Evolutionary conservation across 92 coral and sea anemone genomes (phyloP).

Genomic region (Zoanthus sansibaricus): DNA sequence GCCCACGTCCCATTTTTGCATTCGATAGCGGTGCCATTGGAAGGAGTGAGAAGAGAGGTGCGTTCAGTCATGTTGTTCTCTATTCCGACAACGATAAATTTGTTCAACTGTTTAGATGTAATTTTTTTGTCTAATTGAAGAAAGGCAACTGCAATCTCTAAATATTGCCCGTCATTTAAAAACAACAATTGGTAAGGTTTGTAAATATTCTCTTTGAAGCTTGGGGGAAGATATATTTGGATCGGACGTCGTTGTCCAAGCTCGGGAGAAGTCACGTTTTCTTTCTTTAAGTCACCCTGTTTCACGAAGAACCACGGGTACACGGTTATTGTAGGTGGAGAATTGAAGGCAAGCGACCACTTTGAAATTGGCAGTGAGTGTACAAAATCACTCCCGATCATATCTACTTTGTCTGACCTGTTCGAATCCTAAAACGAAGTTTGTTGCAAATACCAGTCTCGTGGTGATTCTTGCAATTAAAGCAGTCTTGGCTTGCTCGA

Average conservation of each 20-base stretch:
- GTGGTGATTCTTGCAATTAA: not conserved
- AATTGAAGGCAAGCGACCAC: conserved; percentile 13
- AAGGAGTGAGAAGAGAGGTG: conserved; percentile 20
- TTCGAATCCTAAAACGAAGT: conserved; percentile 23
- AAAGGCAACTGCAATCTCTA: not conserved
- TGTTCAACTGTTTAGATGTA: conserved; percentile 18
- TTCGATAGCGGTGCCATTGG: conserved; percentile 30
- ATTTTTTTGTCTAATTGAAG: conserved; percentile 20
- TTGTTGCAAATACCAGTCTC: conserved; percentile 26
- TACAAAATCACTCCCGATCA: conserved; percentile 58
- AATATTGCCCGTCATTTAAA: conserved; percentile 49
- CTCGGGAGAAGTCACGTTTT: conserved; percentile 52
- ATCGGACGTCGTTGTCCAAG: conserved; percentile 25
- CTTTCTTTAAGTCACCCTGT: conserved; percentile 22
- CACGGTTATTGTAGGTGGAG: conserved; percentile 16
- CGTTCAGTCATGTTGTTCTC: conserved; percentile 31
- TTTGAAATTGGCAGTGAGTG: conserved; percentile 51
- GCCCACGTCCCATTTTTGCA: conserved; percentile 41
- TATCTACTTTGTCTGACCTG: conserved; percentile 38
- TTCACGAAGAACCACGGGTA: conserved; percentile 67
- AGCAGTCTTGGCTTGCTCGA: conserved; percentile 8
- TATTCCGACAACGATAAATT: conserved; percentile 51
- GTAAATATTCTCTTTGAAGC: conserved; percentile 56
- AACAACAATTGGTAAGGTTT: conserved; percentile 58
- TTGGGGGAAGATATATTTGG: conserved; percentile 50